Evolutionary conservation across 2,797 vertebrate species (phyloP), one percentile per base, ranked within the genome.

Genomic region (Micropoecilia bifurca): DNA sequence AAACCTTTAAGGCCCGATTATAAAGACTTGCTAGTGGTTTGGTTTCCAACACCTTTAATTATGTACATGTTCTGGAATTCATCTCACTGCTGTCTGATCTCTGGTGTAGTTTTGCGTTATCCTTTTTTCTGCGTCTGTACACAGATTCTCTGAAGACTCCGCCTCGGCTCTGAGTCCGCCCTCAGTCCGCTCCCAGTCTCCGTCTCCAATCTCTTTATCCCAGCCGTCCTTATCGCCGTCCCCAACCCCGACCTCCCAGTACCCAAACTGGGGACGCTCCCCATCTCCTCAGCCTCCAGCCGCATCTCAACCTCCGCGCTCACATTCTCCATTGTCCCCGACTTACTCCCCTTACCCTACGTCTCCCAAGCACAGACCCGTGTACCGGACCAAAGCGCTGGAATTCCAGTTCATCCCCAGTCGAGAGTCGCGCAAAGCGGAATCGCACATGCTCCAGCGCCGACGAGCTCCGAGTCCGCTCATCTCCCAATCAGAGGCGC

Each of bases 401-500:
- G 95, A 96, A 84, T 95, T 94, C 89, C 95, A 96, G 92, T 94
- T 96, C 87, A 91, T 96, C 82, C 89, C 96, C 30, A 93, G 96
- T 83, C 85, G 97, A 30, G 95, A 96, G 88, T 94, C 93, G 76
- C 95, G 87, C 66, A 96, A 85, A 85, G 95, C 95, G 1, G 96
- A 97, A 43, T 94, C 95, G 0, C 95, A 96, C 89, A 88, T 93
- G 3, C 81, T 92, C 30, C 96, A 97, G 88, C 96, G 97, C n/a
- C 93, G 97, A 50, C 92, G 97, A 79, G 97, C 97, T 2, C 97
- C 97, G 25, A 98, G 97, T 88, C 97, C 97, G 4, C 97, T 97
- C 63, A 96, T 97, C 88, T 97, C 97, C 75, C 97, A 97, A 0
- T 93, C 96, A 12, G 97, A 98, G 86, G 95, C 96, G 82, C 97